Evolutionary conservation across 2,113 vertebrate species (phyloP), one percentile per base, ranked within the genome.

Genomic region (Nycticorax nycticorax): DNA sequence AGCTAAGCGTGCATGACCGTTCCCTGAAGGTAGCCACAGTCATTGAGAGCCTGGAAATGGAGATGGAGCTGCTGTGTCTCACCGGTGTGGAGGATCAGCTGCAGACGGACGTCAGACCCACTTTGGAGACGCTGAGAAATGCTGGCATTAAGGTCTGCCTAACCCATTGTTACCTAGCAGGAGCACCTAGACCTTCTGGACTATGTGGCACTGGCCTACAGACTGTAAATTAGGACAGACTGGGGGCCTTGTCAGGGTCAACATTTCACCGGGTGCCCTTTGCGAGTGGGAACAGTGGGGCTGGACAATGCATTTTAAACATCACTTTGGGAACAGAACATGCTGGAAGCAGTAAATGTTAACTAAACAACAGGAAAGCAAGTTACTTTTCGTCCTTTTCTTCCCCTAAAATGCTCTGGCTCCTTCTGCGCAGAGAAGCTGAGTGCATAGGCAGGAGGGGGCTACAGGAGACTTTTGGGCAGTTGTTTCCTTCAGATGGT

Each of bases 1-100:
- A 99, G 97, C 98, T 99, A 52, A 99, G 99, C 0, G 99, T 99
- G 62, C 99, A 99, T 0, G 99, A 99, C 97, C 99, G 99, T 73
- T 99, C 99, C 4, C 98, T 99, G 97, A 99, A 99, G 89, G 99
- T 99, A 24, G 99, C 99, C 94, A 99, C 99, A 0, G 99, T 99
- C 79, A 99, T 99, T 0, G 99, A 99, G 98, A 99, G 99, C 92
- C 98, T 99, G 87, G 99, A 99, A 96, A 99, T 99, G 99, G 99
- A 99, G 98, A 99, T 99, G 99, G 99, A 99, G 97, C 97, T 99
- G 92, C 98, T 99, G 86, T 99, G 99, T 68, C 98, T 99, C 92
- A 99, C 99, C 0, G 99, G 99, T 0, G 99, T 99, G 94, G 99
- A 99, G 75, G 99, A 99, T 96, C 99, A 99, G 97, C 98, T 99